These are phyloP conservation scores for Sinotaia quadrata DNA, from an alignment of 2,888 invertebrate genomes.

Conservation along the genomic window DNA sequence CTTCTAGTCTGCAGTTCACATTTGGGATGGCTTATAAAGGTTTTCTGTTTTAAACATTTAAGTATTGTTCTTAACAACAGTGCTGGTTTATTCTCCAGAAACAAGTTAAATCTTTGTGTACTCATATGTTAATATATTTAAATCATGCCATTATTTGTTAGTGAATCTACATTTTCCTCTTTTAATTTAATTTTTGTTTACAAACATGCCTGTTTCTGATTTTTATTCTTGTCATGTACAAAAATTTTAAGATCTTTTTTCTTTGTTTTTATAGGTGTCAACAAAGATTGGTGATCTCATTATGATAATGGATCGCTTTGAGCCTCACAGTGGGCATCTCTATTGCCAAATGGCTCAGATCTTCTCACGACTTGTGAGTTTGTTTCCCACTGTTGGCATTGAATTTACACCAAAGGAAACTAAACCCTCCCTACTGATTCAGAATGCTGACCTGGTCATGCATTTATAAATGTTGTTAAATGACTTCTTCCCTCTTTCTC, in stretches of 20 bases:
- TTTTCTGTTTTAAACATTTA: too few relatives aligned
- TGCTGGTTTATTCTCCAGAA: too few relatives aligned
- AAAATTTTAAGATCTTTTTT: neutral
- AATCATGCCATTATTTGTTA: too few relatives aligned
- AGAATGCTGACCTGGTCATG: neutral
- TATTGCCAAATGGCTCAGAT: constrained; percentile 81
- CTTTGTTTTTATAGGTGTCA: constrained; percentile 74
- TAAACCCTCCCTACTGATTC: too few relatives aligned
- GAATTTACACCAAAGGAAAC: too few relatives aligned
- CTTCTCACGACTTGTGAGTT: constrained; percentile 79
- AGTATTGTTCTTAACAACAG: too few relatives aligned
- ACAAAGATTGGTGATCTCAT: constrained; percentile 81
- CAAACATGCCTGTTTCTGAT: neutral
- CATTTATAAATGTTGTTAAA: neutral
- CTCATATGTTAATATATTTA: too few relatives aligned
- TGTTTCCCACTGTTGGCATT: neutral
- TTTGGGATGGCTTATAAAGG: too few relatives aligned
- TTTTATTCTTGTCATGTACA: neutral
- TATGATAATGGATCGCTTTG: constrained; percentile 80
- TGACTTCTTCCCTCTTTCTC: neutral
- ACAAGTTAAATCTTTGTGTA: too few relatives aligned
- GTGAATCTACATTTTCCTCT: too few relatives aligned
- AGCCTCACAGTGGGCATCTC: constrained; percentile 83
- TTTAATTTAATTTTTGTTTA: too few relatives aligned
- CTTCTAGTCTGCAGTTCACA: too few relatives aligned